Conservation (phyloP, 2,113 vertebrate genomes). For the Crotalus viridis region DNA sequence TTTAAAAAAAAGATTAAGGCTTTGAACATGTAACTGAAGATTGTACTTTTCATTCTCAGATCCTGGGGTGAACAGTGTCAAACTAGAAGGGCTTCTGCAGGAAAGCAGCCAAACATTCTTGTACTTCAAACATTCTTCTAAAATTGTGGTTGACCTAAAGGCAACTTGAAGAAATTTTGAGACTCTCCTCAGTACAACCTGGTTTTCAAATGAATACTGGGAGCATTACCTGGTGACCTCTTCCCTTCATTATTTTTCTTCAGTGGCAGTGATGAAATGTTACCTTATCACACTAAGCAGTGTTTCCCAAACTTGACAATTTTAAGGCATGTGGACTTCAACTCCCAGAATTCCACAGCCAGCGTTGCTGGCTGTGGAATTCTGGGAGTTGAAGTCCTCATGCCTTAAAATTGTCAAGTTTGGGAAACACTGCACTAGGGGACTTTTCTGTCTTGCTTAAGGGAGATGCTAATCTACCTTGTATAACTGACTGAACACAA, state of each 20-base stretch:
- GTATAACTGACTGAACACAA: neutral
- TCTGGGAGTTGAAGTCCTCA: too few species aligned
- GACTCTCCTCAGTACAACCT: neutral
- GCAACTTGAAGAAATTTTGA: neutral
- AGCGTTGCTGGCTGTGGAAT: too few species aligned
- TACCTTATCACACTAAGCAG: neutral
- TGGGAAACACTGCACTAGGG: neutral
- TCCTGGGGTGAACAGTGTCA: neutral
- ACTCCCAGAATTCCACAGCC: too few species aligned
- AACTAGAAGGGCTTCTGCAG: neutral
- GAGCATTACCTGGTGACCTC: neutral
- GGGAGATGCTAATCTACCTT: neutral
- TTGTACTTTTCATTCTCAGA: neutral
- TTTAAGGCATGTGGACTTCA: too few species aligned
- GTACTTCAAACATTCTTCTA: neutral
- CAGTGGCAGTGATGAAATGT: neutral
- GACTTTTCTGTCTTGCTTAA: neutral
- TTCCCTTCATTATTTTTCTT: neutral
- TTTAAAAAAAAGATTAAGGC: neutral
- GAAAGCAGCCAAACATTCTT: neutral
- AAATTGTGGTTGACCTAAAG: neutral
- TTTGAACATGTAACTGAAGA: neutral
- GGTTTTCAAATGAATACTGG: neutral
- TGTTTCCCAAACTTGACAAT: too few species aligned
- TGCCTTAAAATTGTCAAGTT: too few species aligned